Base-by-base conservation (phyloP, 2,888 invertebrate genomes). In the Bedellia somnulentella region DNA sequence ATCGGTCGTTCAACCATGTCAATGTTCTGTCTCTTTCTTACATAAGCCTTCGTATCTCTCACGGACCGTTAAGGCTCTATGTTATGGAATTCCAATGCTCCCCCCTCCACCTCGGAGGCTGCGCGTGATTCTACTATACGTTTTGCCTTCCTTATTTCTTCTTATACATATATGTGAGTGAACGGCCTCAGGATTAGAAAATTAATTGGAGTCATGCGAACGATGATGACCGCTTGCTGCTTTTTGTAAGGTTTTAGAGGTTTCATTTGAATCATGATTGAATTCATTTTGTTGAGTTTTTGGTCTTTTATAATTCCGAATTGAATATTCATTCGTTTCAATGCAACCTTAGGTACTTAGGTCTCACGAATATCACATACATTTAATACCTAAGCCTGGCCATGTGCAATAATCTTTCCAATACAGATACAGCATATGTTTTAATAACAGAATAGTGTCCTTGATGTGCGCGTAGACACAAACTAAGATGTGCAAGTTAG, bases 1-100 rank as follows among this genome's bases (percentile, higher is more conserved):
- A 73, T 70, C 70, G 73, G 73, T 71, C 73, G 70, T 73, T 73
- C 71, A 73, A 73, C 73, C 71, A 64, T 63, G 62, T 59, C 64
- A 58, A 43, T 46, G 41, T 40, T 43, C 41, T 43, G 36, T 58
- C 54, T 44, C 52, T 36, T 39, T 66, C 53, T 37, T 37, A 34
- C 50, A 31, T 38, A 47, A 56, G 47, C 40, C 40, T 42, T 40
- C 41, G 47, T 67, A 68, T 46, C 59, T 70, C 58, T 26, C 53
- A 43, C 71, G 57, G 61, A 71, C 71, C 71, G 73, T 73, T 73
- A 71, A 66, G 54, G 66, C 68, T 57, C 62, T 62, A 67, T 71
- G 62, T 68, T 73, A 71, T 70, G 58, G 70, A 70, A 73, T 73
- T 73, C 73, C 73, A 43, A 68, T 61, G 62, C 60, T 59, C 52